phyloP scores from a whole-genome alignment of 2,888 invertebrate genomes.

The Limnephilus rhombicus region DNA sequence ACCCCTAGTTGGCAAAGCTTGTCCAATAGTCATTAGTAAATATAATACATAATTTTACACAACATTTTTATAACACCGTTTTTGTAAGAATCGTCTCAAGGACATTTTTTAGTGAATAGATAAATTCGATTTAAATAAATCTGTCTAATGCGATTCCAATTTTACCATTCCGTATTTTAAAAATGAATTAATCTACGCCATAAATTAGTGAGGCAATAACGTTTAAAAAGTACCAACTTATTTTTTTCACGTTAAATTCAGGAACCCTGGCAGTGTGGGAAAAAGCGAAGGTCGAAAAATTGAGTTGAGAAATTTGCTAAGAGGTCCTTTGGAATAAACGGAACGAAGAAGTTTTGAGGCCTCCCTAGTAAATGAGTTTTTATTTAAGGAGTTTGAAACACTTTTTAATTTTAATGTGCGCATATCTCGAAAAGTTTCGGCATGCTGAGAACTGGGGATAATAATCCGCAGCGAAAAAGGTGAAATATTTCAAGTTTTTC shows the following conservation, averaged over 20 bases:
- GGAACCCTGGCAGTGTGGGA: not conserved
- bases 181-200: not conserved
- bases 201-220: not conserved
- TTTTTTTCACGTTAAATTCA: not conserved
- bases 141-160: not conserved
- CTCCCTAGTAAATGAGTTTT: not conserved
- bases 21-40: too few species aligned
- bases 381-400: not conserved
- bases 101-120: not conserved
- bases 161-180: not conserved
- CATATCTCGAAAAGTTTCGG: not conserved
- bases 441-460: not conserved
- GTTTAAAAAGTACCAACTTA: not conserved
- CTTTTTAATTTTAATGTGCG: constrained; percentile 2
- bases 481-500: not conserved
- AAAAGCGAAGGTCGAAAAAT: not conserved
- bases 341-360: not conserved
- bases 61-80: too few species aligned
- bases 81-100: not conserved
- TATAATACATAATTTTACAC: too few species aligned
- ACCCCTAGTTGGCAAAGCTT: too few species aligned
- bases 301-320: not conserved
- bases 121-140: not conserved
- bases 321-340: not conserved
- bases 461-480: not conserved